phyloP scores from a whole-genome alignment of 1,140 invertebrate genomes.

The Chironomus striatipennis region DNA sequence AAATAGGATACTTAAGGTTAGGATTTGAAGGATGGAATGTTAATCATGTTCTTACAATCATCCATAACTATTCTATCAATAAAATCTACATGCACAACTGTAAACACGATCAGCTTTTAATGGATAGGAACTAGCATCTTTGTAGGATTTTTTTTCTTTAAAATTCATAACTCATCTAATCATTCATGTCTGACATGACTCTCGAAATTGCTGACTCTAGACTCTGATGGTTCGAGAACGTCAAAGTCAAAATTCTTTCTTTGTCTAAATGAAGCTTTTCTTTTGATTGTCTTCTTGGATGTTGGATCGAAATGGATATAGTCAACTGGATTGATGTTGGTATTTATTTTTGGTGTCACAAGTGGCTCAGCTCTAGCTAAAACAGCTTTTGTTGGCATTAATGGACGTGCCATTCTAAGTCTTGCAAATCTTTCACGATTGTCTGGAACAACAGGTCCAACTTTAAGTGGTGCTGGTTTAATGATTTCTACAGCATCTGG shows the following conservation, averaged over 20 bases:
- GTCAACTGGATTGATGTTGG: not conserved
- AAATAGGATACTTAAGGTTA: no score
- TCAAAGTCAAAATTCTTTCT: not conserved
- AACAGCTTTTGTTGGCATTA: not conserved
- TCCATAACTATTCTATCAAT: no score
- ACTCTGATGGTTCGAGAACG: not conserved
- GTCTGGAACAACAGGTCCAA: not conserved
- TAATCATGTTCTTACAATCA: no score
- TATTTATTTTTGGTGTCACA: not conserved
- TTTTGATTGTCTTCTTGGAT: not conserved
- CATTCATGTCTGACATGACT: not conserved
- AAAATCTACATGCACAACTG: no score
- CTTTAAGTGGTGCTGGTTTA: not conserved
- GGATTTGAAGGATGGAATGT: no score
- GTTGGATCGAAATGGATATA: not conserved
- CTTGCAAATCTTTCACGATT: constrained; percentile 4
- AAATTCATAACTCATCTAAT: not conserved
- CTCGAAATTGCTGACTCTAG: not conserved
- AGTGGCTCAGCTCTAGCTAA: not conserved
- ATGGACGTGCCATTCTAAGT: not conserved
- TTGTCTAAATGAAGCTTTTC: not conserved
- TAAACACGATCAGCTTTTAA: no score
- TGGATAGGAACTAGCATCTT: no score
- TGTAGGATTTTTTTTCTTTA: not conserved
- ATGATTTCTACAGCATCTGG: not conserved